Conservation (phyloP, 2,888 invertebrate genomes). For the Hypsopygia costalis region DNA sequence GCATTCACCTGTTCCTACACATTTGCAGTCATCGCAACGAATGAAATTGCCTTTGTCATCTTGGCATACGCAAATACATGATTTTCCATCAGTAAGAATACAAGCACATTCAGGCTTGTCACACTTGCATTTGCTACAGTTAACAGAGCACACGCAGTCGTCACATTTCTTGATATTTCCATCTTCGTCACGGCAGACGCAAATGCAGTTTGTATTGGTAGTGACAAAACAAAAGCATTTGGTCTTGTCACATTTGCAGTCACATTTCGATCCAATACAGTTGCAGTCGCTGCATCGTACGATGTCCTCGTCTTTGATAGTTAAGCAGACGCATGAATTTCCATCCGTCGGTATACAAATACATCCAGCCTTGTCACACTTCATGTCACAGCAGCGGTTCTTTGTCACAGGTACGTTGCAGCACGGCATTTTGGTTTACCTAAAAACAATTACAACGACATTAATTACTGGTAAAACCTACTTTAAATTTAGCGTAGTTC, state of each 20-base stretch:
- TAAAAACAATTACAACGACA: background rate
- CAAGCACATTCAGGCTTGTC: constrained; percentile 31
- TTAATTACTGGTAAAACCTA: too few species aligned
- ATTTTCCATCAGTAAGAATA: constrained; percentile 24
- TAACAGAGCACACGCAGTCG: constrained; percentile 22
- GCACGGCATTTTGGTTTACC: constrained; percentile 41
- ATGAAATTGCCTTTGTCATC: constrained; percentile 25
- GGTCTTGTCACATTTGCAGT: constrained; percentile 22
- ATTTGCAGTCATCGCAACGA: constrained; percentile 30
- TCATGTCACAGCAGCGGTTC: constrained; percentile 10
- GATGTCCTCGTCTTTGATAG: constrained; percentile 5
- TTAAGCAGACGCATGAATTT: constrained; percentile 3
- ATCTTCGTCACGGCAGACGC: constrained; percentile 29
- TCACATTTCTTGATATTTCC: constrained; percentile 27
- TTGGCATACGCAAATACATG: constrained; percentile 29
- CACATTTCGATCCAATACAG: constrained; percentile 8
- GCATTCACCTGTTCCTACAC: constrained; percentile 14
- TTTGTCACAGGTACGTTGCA: constrained; percentile 30
- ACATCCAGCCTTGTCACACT: constrained; percentile 15
- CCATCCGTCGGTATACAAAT: constrained; percentile 5
- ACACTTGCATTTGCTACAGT: constrained; percentile 21
- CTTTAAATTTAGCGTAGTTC: too few species aligned
- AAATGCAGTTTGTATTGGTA: constrained; percentile 26
- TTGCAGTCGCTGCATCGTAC: constrained; percentile 15
- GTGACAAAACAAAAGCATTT: constrained; percentile 25